These are phyloP conservation scores for Melinaea marsaeus DNA, from an alignment of 2,888 invertebrate genomes.

Conservation along the genomic window DNA sequence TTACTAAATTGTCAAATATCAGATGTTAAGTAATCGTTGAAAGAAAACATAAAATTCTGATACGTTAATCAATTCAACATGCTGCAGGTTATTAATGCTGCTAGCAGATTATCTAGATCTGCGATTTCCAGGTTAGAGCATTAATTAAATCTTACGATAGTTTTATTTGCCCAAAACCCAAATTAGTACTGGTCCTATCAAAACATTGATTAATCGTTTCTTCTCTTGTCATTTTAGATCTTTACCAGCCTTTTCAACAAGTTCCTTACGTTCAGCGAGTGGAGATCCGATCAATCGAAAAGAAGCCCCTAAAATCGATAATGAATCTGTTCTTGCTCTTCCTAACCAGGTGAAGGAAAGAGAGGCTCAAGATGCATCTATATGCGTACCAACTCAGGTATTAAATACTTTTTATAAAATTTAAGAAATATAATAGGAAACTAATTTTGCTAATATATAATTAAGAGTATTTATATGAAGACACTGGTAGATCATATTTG, in stretches of 20 bases:
- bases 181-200: not conserved
- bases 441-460: not conserved
- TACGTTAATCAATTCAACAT: slow-evolving; percentile 35
- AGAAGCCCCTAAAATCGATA: slow-evolving; percentile 74
- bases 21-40: slow-evolving; percentile 39
- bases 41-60: slow-evolving; percentile 25
- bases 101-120: slow-evolving; percentile 46
- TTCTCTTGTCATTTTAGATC: slow-evolving; percentile 42
- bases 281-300: slow-evolving; percentile 49
- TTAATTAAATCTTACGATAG: not conserved
- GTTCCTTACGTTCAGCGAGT: slow-evolving; percentile 34
- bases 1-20: slow-evolving; percentile 21
- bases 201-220: slow-evolving; percentile 6
- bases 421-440: slow-evolving; percentile 26
- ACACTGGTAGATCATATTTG: too few species aligned
- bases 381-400: slow-evolving; percentile 77
- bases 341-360: slow-evolving; percentile 72
- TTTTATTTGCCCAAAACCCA: not conserved
- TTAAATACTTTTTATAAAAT: too few species aligned
- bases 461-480: too few species aligned
- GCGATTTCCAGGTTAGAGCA: slow-evolving; percentile 50
- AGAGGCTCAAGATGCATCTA: slow-evolving; percentile 66
- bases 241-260: slow-evolving; percentile 54
- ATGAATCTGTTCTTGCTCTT: slow-evolving; percentile 64
- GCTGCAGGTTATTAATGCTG: slow-evolving; percentile 53